These are phyloP conservation scores for Palythoa grandis DNA, from an alignment of 92 coral and sea anemone species.

Conservation along the genomic window DNA sequence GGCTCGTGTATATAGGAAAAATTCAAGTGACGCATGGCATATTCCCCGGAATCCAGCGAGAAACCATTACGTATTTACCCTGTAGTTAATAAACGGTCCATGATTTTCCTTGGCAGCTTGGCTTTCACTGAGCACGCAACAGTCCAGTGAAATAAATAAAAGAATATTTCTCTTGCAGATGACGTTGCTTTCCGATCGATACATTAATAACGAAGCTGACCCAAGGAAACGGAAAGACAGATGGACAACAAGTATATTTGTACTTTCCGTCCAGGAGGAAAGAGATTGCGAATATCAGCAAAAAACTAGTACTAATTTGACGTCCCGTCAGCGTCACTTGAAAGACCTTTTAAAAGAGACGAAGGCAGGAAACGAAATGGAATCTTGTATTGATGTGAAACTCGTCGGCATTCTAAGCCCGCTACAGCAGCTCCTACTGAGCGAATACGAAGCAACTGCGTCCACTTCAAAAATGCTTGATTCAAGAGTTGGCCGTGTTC, in stretches of 20 bases:
- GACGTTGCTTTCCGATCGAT: neutral
- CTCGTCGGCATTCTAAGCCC: neutral
- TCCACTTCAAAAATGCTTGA: neutral
- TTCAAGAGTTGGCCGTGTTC: neutral
- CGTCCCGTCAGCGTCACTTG: neutral
- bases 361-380: neutral
- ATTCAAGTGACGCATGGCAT: too few species aligned
- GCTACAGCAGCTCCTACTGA: neutral
- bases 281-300: neutral
- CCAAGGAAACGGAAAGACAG: neutral
- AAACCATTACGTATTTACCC: too few species aligned
- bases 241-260: neutral
- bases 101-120: too few species aligned
- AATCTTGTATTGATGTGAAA: neutral
- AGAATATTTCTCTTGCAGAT: conserved; percentile 1
- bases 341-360: neutral
- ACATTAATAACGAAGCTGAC: neutral
- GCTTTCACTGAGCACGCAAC: too few species aligned
- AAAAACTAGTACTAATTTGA: neutral
- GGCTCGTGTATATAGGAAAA: too few species aligned
- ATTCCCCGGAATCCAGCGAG: too few species aligned
- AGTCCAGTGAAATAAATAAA: neutral
- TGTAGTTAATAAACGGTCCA: too few species aligned
- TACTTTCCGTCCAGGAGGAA: neutral
- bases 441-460: neutral